These are phyloP conservation scores for Campaea margaritaria DNA, from an alignment of 2,888 invertebrate species.

Conservation along the genomic window DNA sequence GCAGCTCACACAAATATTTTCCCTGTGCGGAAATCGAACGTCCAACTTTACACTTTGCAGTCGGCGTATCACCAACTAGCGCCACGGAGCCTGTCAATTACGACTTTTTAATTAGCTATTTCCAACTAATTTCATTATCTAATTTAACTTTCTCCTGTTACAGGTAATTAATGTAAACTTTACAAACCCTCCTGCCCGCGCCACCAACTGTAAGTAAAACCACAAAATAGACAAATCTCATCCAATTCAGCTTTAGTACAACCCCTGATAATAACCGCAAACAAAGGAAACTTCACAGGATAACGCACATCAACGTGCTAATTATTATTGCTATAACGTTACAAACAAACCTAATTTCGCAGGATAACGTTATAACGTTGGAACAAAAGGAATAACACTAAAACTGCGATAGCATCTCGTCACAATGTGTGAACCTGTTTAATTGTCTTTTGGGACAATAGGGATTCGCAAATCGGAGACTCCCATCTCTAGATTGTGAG, in stretches of 20 bases:
- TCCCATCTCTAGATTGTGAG: conserved; percentile 19
- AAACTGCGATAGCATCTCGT: conserved; percentile 27
- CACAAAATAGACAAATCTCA: neutral
- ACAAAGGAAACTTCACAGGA: conserved; percentile 9
- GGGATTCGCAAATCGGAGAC: conserved; percentile 8
- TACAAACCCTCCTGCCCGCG: neutral
- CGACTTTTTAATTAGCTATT: too few relatives aligned
- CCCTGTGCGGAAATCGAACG: too few relatives aligned
- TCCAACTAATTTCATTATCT: too few relatives aligned
- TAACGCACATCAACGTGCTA: conserved; percentile 6
- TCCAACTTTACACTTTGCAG: too few relatives aligned
- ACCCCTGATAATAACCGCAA: neutral
- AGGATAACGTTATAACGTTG: conserved; percentile 25
- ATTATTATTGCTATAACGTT: conserved; percentile 8
- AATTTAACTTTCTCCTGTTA: conserved; percentile 1
- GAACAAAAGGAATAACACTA: conserved; percentile 36
- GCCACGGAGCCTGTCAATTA: too few relatives aligned
- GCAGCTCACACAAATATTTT: too few relatives aligned
- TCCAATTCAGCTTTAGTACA: neutral
- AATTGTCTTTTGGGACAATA: conserved; percentile 24
- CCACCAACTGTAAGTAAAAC: conserved; percentile 5
- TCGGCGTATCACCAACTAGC: too few relatives aligned
- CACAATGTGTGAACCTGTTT: conserved; percentile 35
- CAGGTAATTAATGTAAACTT: conserved; percentile 11
- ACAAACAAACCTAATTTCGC: conserved; percentile 18